Conservation (phyloP, 2,113 vertebrate species). For the Nanorana parkeri region DNA sequence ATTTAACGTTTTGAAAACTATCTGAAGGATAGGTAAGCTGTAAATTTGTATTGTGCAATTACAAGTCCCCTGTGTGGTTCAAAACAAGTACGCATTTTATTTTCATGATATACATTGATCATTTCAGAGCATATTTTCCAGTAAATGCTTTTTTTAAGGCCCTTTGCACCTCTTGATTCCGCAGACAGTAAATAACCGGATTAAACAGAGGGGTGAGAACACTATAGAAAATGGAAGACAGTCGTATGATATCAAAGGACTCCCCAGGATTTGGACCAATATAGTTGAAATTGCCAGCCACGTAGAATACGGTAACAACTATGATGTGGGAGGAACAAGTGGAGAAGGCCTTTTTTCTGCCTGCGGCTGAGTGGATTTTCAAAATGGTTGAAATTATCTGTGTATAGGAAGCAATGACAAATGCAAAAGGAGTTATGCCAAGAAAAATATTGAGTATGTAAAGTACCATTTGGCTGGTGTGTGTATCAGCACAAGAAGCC, state of each 20-base stretch:
- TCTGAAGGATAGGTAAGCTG: no score
- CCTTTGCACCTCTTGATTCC: slow-evolving; percentile 60
- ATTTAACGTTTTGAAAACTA: no score
- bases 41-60: no score
- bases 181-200: slow-evolving; percentile 61
- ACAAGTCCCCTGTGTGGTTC: no score
- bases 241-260: slow-evolving; percentile 38
- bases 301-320: slow-evolving; percentile 59
- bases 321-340: slow-evolving; percentile 63
- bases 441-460: slow-evolving; percentile 25
- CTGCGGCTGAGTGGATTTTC: slow-evolving; percentile 40
- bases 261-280: slow-evolving; percentile 53
- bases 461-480: slow-evolving; percentile 28
- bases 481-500: slow-evolving; percentile 25
- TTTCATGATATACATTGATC: not conserved
- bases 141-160: slow-evolving; percentile 56
- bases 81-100: not conserved
- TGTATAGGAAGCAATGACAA: slow-evolving; percentile 56
- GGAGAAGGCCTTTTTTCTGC: slow-evolving; percentile 62
- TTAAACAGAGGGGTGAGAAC: slow-evolving; percentile 60
- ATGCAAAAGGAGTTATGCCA: slow-evolving; percentile 36
- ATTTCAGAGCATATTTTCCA: not conserved
- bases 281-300: slow-evolving; percentile 57
- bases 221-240: slow-evolving; percentile 59
- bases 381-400: slow-evolving; percentile 59